These are phyloP conservation scores for Butorides virescens DNA, from an alignment of 2,113 vertebrate species.

Conservation along the genomic window DNA sequence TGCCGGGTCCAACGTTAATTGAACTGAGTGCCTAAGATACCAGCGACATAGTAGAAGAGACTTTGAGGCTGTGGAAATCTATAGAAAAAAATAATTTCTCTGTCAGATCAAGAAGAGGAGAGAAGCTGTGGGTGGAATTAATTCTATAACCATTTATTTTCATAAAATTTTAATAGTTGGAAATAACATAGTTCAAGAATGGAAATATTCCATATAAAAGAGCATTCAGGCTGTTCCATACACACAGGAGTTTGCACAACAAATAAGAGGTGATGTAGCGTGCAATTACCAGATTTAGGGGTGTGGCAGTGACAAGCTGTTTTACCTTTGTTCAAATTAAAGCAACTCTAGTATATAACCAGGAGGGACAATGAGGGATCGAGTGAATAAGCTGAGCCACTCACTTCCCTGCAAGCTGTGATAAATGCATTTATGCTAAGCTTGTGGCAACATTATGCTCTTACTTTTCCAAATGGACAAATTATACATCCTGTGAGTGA, in stretches of 20 bases:
- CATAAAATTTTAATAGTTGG: slow-evolving; percentile 39
- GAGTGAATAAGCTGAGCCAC: background rate
- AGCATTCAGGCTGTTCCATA: slow-evolving; percentile 17
- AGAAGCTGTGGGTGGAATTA: slow-evolving; percentile 42
- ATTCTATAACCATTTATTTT: slow-evolving; percentile 52
- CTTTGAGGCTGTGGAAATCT: background rate
- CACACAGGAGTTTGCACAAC: slow-evolving; percentile 20
- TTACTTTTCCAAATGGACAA: slow-evolving; percentile 41
- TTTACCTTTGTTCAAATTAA: slow-evolving; percentile 29
- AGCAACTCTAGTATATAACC: background rate
- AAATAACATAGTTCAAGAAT: slow-evolving; percentile 28
- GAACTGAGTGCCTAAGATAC: background rate
- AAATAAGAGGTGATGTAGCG: slow-evolving; percentile 44
- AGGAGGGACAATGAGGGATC: slow-evolving; percentile 5
- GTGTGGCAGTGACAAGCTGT: slow-evolving; percentile 44
- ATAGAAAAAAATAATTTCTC: background rate
- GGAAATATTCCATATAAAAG: slow-evolving; percentile 46
- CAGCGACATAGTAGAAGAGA: background rate
- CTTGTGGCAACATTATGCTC: background rate
- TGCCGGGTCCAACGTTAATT: background rate
- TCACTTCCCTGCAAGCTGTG: slow-evolving; percentile 31
- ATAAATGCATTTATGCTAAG: slow-evolving; percentile 13
- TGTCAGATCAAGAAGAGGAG: slow-evolving; percentile 12
- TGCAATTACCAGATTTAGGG: slow-evolving; percentile 65
- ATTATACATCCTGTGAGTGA: background rate